Evolutionary conservation across 2,797 vertebrate genomes (phyloP).

Genomic region (Halcyon chelicuti): DNA sequence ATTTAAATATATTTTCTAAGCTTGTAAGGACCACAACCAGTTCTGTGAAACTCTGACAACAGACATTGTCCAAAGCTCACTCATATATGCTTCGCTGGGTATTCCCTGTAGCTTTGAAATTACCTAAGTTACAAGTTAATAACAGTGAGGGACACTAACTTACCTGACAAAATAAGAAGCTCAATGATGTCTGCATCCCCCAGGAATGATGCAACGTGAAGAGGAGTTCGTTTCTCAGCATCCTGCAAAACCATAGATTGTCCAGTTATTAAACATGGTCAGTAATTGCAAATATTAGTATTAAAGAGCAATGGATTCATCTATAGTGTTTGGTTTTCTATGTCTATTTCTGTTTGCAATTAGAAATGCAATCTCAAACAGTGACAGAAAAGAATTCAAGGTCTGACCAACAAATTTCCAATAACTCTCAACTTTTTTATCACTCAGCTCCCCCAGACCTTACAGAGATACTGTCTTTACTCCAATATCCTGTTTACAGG

Average conservation of each 20-base stretch:
- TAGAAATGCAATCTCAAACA: neutral
- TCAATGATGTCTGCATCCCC: conserved; percentile 97
- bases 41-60: neutral
- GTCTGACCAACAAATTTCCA: neutral
- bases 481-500: neutral
- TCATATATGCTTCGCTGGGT: neutral
- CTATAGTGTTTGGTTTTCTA: neutral
- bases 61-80: neutral
- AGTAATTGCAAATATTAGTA: neutral
- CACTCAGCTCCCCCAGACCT: neutral
- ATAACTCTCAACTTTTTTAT: neutral
- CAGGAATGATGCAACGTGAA: conserved; percentile 94
- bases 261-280: neutral
- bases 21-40: neutral
- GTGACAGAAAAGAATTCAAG: neutral
- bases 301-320: neutral
- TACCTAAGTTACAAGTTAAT: neutral
- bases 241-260: conserved; percentile 81
- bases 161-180: conserved; percentile 96
- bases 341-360: neutral
- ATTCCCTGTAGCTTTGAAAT: neutral
- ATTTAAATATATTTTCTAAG: neutral
- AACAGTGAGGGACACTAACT: neutral
- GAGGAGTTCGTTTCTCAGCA: conserved; percentile 93
- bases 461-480: neutral